A percentile compares a stretch with the other conserved stretches of the same genome.
These are phyloP conservation scores for Cygnus atratus DNA, from an alignment of 2,113 vertebrate species.

Conservation along the genomic window DNA sequence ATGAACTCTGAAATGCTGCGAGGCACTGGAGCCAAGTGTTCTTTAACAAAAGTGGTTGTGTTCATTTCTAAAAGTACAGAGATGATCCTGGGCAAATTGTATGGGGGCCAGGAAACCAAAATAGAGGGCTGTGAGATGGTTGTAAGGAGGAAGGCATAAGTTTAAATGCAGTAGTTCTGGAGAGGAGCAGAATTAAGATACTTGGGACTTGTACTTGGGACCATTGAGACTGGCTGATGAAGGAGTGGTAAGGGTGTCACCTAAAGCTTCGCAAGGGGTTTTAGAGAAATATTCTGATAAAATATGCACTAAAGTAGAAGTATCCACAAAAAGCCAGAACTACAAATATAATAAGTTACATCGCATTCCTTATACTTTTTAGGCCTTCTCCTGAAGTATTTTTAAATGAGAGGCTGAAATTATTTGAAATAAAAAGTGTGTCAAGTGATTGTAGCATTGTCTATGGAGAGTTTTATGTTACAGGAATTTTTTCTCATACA, in stretches of 20 bases:
- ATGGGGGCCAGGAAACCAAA: background rate
- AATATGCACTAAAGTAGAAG: background rate
- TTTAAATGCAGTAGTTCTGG: background rate
- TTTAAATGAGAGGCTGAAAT: background rate
- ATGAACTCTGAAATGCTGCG: background rate
- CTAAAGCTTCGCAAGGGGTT: background rate
- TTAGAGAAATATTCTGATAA: background rate
- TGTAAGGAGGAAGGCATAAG: background rate
- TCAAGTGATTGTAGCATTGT: background rate
- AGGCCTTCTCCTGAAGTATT: background rate
- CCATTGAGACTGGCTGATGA: background rate
- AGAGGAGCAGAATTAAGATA: background rate
- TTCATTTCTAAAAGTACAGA: background rate
- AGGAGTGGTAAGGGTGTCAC: background rate
- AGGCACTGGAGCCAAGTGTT: background rate
- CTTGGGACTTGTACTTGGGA: background rate
- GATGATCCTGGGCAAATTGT: background rate
- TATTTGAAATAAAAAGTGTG: background rate
- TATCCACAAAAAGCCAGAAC: background rate
- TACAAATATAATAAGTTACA: background rate
- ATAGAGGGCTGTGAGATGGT: background rate
- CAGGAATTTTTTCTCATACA: background rate
- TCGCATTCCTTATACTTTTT: background rate
- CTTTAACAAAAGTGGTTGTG: background rate
- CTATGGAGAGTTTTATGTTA: background rate